These are phyloP conservation scores for Recurvirostra avosetta DNA, from an alignment of 2,113 vertebrate genomes.

Conservation along the genomic window DNA sequence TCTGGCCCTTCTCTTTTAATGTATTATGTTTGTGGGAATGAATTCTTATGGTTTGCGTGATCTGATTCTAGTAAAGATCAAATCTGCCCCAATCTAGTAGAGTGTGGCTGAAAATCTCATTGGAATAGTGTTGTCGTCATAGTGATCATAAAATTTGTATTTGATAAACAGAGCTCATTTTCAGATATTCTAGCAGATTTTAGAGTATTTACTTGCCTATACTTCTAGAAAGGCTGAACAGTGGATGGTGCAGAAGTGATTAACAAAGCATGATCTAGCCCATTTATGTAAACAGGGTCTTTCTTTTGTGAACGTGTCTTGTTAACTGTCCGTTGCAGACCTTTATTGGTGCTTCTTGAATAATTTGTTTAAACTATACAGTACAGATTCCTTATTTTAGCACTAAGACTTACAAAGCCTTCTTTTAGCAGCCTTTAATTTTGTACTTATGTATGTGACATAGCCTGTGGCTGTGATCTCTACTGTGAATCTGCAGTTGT, in stretches of 20 bases:
- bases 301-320: conserved; percentile 56
- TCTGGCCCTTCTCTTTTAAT: neutral
- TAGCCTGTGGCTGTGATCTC: conserved; percentile 89
- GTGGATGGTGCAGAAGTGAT: neutral
- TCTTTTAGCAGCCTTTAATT: conserved; percentile 85
- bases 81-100: neutral
- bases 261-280: conserved; percentile 15
- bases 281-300: conserved; percentile 23
- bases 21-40: neutral
- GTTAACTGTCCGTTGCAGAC: conserved; percentile 65
- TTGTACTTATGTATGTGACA: conserved; percentile 81
- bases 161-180: neutral
- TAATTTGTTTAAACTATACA: conserved; percentile 77
- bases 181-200: neutral
- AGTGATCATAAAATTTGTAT: neutral
- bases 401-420: conserved; percentile 82
- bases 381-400: conserved; percentile 84
- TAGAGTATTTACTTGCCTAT: neutral
- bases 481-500: conserved; percentile 88
- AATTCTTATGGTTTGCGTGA: neutral
- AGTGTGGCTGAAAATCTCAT: neutral
- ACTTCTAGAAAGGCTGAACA: neutral
- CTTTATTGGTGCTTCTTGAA: conserved; percentile 66
- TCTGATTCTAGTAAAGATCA: neutral
- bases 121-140: neutral